Evolutionary conservation across 1,140 invertebrate species (phyloP).

Genomic region (Bombus waltoni): DNA sequence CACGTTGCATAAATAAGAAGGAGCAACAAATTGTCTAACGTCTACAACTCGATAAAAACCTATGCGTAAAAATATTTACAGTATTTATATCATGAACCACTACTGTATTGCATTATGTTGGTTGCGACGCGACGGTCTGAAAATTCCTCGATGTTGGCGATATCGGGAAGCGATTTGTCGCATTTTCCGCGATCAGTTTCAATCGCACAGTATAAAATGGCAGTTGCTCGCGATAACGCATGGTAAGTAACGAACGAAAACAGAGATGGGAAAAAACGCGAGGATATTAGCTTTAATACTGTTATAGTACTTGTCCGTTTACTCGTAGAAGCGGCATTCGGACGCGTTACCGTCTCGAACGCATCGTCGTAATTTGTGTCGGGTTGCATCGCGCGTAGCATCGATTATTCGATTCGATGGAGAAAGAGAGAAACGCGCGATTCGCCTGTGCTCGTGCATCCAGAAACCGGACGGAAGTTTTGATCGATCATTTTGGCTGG

Average conservation of each 20-base stretch:
- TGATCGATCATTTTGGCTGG: constrained; percentile 20
- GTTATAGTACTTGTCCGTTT: constrained; percentile 71
- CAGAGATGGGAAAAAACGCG: constrained; percentile 60
- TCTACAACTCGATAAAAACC: constrained; percentile 75
- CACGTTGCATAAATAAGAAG: constrained; percentile 73
- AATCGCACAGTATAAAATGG: constrained; percentile 75
- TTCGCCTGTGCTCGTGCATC: too few relatives aligned
- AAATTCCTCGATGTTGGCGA: neutral
- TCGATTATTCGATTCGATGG: too few relatives aligned
- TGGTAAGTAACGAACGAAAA: constrained; percentile 68
- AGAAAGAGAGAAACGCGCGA: too few relatives aligned
- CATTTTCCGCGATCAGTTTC: constrained; percentile 23
- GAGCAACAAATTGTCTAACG: constrained; percentile 63
- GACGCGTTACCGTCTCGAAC: neutral
- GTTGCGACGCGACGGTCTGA: constrained; percentile 15
- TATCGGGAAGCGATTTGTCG: constrained; percentile 19
- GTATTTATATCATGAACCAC: constrained; percentile 75
- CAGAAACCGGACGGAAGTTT: constrained; percentile 4
- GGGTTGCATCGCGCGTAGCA: too few relatives aligned
- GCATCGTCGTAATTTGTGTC: neutral
- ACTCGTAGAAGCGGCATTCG: neutral
- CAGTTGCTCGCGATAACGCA: constrained; percentile 73
- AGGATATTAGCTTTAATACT: constrained; percentile 80
- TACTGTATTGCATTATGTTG: constrained; percentile 68
- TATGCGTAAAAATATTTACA: constrained; percentile 78